Evolutionary conservation across 2,888 invertebrate species (phyloP), one percentile per base, ranked within the genome.

Genomic region (Amblyteles armatorius): DNA sequence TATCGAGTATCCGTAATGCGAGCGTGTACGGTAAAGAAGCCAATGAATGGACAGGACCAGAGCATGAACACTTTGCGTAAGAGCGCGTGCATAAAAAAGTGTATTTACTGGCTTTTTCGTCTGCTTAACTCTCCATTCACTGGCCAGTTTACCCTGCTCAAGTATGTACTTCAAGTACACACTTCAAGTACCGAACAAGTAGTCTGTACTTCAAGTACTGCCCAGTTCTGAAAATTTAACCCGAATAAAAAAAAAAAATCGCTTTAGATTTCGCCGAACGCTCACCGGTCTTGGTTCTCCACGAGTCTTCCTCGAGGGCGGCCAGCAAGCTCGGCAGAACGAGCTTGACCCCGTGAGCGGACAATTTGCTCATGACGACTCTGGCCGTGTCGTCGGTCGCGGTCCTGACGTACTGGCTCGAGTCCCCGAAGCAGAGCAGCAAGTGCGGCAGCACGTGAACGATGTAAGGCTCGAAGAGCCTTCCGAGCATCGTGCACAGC

Each of bases 401-500:
- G 88, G 98, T 96, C 91, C 99, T 95, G 80, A 99, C 99, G 94
- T 99, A 98, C 94, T 98, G 98, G 93, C 98, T 99, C 44, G 96
- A 95, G 95, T 99, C 99, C 9, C 99, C 99, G 94, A 99, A 99
- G 94, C 99, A 99, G 87, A 98, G 96, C 88, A 99, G 95, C 91
- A 99, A 95, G 94, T 99, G 97, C 0, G 99, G 99, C 87, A 99
- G 95, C 68, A 99, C 98, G 94, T 99, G 99, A 78, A 99, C 98
- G 85, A 99, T 98, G 95, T 99, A 99, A 0, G 99, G 99, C 94
- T 99, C 99, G 95, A 99, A 99, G 82, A 99, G 95, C 67, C 99
- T 97, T 0, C 99, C 99, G 90, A 99, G 95, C 96, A 98, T 98
- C 90, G 97, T 96, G 94, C 99, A 99, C 65, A 99, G 95, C 96